Evolutionary conservation across 37 sponge, comb jelly and placozoan genomes (phyloP), one percentile per base, ranked within the genome.

Genomic region (Axinella damicornis): DNA sequence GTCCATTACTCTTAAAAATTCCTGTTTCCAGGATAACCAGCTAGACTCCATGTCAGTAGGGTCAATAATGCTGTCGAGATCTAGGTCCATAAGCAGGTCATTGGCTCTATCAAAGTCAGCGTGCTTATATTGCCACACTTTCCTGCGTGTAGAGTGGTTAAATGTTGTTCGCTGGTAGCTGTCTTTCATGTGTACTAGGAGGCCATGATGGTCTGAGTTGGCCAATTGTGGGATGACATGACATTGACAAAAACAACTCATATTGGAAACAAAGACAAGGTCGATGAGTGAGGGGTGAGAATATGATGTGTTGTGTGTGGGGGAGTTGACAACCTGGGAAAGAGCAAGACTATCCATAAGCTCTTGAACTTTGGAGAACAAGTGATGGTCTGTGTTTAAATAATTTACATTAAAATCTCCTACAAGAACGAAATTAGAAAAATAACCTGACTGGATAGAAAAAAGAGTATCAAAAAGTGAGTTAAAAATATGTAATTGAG

Each of bases 31-130:
- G 18, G 37, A 18, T 14, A 46, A 13, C 54, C 73, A 73, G 14
- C 54, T 15, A 19, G 22, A 5, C 6, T 73, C 73, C 6, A 73
- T 25, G 1, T 25, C 73, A 46, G 2, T 1, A 1, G 2, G 24
- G 55, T 53, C 55, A 18, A 73, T 24, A 73, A 73, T 12, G 18
- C 54, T 9, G 24, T 73, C 73, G 54, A 53, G 40, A 2, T 73
- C 14, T 38, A 53, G 4, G 4, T 46, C 18, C 5, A 11, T 18
- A 6, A 76, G 19, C 4, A 55, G 22, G 16, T 76, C 2, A 33
- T 34, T 32, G 1, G 76, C 76, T 57, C 22, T 76, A 2, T 76
- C 37, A 56, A 27, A 76, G 25, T 76, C 76, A 57, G 76, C 76
- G 4, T 59, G 5, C 19, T 56, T 6, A 31, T 76, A 76, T 5